phyloP scores from a whole-genome alignment of 2,888 invertebrate genomes.

The Drosophila eohydei region DNA sequence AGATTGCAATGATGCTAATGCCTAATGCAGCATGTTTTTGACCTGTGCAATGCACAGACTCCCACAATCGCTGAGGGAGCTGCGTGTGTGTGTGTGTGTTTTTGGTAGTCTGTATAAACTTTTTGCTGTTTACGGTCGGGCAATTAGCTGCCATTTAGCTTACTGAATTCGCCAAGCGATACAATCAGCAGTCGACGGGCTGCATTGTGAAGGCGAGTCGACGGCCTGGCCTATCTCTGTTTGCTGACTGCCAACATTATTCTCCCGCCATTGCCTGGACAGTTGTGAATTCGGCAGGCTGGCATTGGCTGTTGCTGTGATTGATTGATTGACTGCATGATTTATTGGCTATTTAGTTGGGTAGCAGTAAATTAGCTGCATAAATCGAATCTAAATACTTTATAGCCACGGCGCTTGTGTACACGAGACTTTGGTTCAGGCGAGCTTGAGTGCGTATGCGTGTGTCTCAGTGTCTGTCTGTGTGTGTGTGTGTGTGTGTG shows the following conservation, averaged over 20 bases:
- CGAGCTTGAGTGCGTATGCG: neutral
- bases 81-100: neutral
- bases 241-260: slow-evolving; percentile 26
- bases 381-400: slow-evolving; percentile 63
- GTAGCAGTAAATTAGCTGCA: slow-evolving; percentile 66
- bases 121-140: slow-evolving; percentile 34
- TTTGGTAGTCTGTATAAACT: neutral
- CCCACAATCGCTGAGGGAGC: neutral
- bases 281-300: slow-evolving; percentile 23
- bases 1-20: neutral
- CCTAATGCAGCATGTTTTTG: slow-evolving; percentile 2
- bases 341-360: slow-evolving; percentile 76
- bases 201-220: slow-evolving; percentile 1
- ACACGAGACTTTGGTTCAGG: neutral
- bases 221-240: slow-evolving; percentile 1
- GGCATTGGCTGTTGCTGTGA: slow-evolving; percentile 41
- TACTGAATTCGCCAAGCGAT: slow-evolving; percentile 30
- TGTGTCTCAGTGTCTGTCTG: slow-evolving; percentile 1
- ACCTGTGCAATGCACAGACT: neutral
- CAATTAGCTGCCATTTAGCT: slow-evolving; percentile 66
- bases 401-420: slow-evolving; percentile 21
- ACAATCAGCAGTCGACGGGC: slow-evolving; percentile 19
- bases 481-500: slow-evolving; percentile 1
- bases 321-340: slow-evolving; percentile 74
- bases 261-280: slow-evolving; percentile 47